These are phyloP conservation scores for Onychostoma macrolepis DNA, from an alignment of 2,113 vertebrate species.

Conservation along the genomic window DNA sequence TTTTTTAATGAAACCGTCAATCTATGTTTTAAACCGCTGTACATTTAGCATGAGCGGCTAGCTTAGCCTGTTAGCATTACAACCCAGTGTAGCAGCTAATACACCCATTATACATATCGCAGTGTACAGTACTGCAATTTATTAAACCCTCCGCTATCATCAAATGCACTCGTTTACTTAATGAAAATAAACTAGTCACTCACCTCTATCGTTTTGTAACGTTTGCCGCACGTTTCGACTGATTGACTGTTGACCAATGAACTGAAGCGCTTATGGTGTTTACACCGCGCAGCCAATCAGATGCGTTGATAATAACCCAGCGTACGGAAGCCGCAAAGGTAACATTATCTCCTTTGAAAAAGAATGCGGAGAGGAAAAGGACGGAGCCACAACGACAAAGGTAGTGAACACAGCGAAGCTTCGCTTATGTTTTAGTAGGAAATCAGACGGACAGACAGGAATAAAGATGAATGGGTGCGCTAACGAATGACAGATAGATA, in stretches of 20 bases:
- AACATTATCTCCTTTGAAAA: not conserved
- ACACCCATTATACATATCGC: not conserved
- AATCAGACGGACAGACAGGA: not conserved
- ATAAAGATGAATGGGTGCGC: not conserved
- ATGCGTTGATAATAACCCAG: not conserved
- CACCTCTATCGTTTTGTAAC: not conserved
- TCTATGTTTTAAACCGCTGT: not conserved
- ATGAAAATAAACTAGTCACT: not conserved
- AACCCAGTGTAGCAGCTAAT: not conserved
- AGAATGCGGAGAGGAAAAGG: not conserved
- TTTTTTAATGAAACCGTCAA: not conserved
- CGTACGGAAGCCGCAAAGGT: slow-evolving; percentile 29
- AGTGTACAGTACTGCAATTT: not conserved
- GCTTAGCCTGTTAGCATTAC: slow-evolving; percentile 18
- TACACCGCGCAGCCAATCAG: slow-evolving; percentile 35
- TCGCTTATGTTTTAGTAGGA: not conserved
- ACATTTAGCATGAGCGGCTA: slow-evolving; percentile 4
- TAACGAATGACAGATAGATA: not conserved
- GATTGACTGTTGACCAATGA: slow-evolving; percentile 32
- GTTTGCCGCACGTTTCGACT: slow-evolving; percentile 28
- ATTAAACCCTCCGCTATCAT: not conserved
- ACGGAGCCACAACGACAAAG: not conserved
- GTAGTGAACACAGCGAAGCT: not conserved
- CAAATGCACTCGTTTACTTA: not conserved
- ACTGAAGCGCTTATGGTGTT: not conserved